A percentile compares a stretch with the other conserved stretches of the same genome.
Conservation (phyloP, 2,888 invertebrate species). For the Cyclophora punctaria region DNA sequence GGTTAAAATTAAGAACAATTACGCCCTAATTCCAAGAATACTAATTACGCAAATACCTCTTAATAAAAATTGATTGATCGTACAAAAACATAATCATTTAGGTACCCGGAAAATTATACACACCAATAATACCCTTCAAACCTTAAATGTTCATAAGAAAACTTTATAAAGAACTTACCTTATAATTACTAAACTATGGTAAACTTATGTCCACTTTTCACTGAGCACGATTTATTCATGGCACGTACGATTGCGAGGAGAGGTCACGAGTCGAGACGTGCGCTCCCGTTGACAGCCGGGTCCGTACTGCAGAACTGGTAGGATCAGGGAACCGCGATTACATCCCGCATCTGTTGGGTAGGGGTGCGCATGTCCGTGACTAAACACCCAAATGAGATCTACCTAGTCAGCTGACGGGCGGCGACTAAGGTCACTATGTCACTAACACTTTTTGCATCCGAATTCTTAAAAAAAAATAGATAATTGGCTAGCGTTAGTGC, state of each 20-base stretch:
- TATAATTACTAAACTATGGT: neutral
- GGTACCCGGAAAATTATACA: no score
- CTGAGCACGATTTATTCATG: neutral
- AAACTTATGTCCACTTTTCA: neutral
- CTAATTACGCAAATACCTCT: no score
- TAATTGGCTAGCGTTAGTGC: no score
- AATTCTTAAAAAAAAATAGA: no score
- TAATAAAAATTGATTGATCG: no score
- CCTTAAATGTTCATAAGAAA: no score
- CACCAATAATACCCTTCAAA: no score
- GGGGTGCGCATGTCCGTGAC: slow-evolving; percentile 46
- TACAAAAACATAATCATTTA: no score
- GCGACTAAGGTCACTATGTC: slow-evolving; percentile 66
- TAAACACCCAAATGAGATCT: slow-evolving; percentile 31
- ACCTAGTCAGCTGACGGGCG: slow-evolving; percentile 54
- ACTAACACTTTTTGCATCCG: slow-evolving; percentile 16
- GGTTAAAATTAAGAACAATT: no score
- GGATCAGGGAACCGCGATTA: slow-evolving; percentile 30
- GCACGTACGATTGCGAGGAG: slow-evolving; percentile 7
- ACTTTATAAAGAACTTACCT: neutral
- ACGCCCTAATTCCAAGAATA: no score
- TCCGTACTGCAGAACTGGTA: slow-evolving; percentile 53
- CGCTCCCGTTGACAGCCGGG: slow-evolving; percentile 22
- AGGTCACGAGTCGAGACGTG: slow-evolving; percentile 20
- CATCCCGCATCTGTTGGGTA: slow-evolving; percentile 45